A percentile compares a stretch with the other conserved stretches of the same genome.
phyloP scores from a whole-genome alignment of 2,888 invertebrate genomes.

The Deroplatys truncata region DNA sequence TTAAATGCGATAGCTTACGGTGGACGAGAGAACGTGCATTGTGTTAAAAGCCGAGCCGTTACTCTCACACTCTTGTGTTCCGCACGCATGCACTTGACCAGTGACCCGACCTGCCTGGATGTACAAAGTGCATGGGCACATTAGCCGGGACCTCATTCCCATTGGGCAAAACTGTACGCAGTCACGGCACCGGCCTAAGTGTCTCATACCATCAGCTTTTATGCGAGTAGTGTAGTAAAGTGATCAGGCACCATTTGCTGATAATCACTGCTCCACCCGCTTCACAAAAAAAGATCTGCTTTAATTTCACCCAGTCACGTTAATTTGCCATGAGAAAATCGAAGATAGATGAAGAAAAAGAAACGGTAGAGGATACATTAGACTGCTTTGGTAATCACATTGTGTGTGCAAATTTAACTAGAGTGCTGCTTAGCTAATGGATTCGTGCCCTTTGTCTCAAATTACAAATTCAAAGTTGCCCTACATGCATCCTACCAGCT shows the following conservation, averaged over 20 bases:
- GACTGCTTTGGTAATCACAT: too few relatives aligned
- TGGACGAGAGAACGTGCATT: too few relatives aligned
- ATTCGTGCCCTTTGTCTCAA: too few relatives aligned
- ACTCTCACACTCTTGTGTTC: background rate
- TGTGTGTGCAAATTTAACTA: too few relatives aligned
- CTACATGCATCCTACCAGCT: too few relatives aligned
- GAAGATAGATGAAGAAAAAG: background rate
- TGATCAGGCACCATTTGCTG: background rate
- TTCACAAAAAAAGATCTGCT: background rate
- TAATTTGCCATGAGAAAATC: background rate
- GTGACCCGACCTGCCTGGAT: background rate
- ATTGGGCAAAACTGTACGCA: background rate
- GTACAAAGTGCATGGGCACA: background rate
- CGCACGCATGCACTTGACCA: background rate
- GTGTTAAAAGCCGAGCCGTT: background rate
- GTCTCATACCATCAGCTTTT: background rate
- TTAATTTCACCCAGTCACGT: background rate
- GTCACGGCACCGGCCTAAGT: background rate
- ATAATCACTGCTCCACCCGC: background rate
- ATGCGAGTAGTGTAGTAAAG: background rate
- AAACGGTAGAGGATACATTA: too few relatives aligned
- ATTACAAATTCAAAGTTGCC: too few relatives aligned
- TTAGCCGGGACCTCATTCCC: background rate
- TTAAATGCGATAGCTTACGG: too few relatives aligned
- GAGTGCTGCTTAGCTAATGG: too few relatives aligned